These are phyloP conservation scores for cattle (Bos taurus) DNA, from an alignment of 2,113 vertebrate species.

Conservation along the genomic window DNA sequence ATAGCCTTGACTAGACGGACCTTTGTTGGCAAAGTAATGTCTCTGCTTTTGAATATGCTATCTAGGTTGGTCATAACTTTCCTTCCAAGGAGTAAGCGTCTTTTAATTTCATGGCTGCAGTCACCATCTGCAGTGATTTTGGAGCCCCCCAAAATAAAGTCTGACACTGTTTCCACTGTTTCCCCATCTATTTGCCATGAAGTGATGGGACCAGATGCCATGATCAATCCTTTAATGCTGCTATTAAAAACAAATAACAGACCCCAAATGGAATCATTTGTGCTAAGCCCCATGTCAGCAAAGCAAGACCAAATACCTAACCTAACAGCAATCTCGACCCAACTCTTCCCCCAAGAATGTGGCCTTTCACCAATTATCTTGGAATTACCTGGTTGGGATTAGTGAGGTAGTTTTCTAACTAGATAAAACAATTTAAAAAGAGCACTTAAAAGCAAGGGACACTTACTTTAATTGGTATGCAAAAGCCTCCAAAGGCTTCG, in stretches of 20 bases:
- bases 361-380: background rate
- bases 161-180: no score
- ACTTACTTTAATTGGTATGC: background rate
- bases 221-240: background rate
- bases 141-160: no score
- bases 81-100: no score
- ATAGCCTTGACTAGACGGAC: no score
- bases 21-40: no score
- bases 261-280: background rate
- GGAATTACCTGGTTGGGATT: background rate
- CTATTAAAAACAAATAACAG: background rate
- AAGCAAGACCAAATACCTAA: background rate
- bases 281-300: background rate
- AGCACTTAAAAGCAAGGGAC: background rate
- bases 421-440: background rate
- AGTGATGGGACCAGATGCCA: no score
- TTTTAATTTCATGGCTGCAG: no score
- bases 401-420: background rate
- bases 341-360: background rate
- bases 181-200: no score
- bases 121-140: no score
- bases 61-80: no score
- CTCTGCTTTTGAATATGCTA: no score
- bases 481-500: background rate
- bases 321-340: background rate